Evolutionary conservation across 2,113 vertebrate species (phyloP).

Genomic region (Passer montanus): DNA sequence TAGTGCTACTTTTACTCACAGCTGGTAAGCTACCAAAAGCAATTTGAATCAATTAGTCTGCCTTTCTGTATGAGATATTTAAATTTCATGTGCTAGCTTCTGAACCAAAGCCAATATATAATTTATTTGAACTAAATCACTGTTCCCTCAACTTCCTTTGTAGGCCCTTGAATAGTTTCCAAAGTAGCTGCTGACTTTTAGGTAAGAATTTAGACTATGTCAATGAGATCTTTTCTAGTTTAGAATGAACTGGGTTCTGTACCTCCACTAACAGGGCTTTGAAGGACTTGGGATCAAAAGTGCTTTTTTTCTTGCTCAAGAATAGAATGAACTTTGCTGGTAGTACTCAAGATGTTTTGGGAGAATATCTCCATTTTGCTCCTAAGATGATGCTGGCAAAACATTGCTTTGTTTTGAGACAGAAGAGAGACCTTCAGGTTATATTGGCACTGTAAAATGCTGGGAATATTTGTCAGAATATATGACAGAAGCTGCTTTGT

Average conservation of each 20-base stretch:
- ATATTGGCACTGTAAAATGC: background rate
- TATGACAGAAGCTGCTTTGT: background rate
- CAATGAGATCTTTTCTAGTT: background rate
- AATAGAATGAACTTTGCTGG: background rate
- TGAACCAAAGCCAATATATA: background rate
- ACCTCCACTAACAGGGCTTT: background rate
- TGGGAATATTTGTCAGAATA: constrained; percentile 1
- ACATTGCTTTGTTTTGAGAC: background rate
- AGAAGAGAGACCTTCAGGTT: background rate
- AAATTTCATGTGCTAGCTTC: background rate
- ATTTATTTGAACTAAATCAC: constrained; percentile 7
- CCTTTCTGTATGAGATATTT: background rate
- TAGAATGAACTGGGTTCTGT: background rate
- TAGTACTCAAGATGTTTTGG: background rate
- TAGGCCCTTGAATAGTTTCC: background rate
- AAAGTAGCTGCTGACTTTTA: background rate
- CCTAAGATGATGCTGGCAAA: background rate
- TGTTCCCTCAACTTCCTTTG: background rate
- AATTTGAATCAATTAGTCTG: background rate
- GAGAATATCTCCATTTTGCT: background rate
- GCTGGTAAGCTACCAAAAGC: background rate
- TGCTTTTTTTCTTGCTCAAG: background rate
- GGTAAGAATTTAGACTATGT: background rate
- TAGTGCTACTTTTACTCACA: background rate
- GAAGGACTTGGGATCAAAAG: background rate